Evolutionary conservation across 2,888 invertebrate genomes (phyloP).

Genomic region (Hirtodrosophila confusa): DNA sequence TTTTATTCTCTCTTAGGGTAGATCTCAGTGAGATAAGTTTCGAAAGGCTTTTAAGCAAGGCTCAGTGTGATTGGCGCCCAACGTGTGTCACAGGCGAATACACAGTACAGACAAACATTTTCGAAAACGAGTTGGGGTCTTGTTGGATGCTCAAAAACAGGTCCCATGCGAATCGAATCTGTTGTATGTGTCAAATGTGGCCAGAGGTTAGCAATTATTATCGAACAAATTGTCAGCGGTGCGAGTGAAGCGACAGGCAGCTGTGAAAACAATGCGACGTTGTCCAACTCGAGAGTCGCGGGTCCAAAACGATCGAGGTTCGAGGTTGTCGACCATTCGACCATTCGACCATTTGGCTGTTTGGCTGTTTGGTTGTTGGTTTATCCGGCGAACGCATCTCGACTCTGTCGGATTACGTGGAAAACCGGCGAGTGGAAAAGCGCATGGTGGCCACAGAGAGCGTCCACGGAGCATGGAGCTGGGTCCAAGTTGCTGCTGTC

Average conservation of each 20-base stretch:
- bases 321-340: constrained; percentile 27
- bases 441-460: constrained; percentile 49
- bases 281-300: constrained; percentile 22
- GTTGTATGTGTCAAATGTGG: constrained; percentile 76
- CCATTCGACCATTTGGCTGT: constrained; percentile 8
- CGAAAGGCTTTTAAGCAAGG: too few species aligned
- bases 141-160: not conserved
- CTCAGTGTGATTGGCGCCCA: too few species aligned
- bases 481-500: not conserved
- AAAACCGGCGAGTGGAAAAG: constrained; percentile 58
- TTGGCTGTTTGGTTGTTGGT: constrained; percentile 26
- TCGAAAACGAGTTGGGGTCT: too few species aligned
- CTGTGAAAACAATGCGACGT: constrained; percentile 77
- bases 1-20: too few species aligned
- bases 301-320: constrained; percentile 18
- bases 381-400: constrained; percentile 67
- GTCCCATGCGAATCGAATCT: constrained; percentile 10
- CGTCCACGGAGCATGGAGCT: not conserved
- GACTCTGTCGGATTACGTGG: constrained; percentile 62
- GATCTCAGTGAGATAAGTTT: too few species aligned
- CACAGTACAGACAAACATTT: too few species aligned
- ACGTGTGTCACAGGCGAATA: too few species aligned
- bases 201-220: constrained; percentile 84
- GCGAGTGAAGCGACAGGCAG: constrained; percentile 59
- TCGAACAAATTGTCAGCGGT: constrained; percentile 83